Conservation (phyloP, 2,797 vertebrate species). For the Mus minutoides region DNA sequence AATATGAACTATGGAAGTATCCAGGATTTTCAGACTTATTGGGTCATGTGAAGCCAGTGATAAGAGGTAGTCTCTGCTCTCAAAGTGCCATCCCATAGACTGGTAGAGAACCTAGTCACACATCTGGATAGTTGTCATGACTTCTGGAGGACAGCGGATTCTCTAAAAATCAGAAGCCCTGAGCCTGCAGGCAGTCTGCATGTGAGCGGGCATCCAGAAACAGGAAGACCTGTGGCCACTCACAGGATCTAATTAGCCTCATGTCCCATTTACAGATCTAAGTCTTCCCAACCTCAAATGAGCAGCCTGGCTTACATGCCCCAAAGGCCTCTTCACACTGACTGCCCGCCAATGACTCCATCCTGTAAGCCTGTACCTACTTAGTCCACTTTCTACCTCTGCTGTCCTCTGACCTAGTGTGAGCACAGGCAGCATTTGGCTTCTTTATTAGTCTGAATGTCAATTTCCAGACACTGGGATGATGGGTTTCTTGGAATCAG, state of each 20-base stretch:
- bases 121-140: not conserved
- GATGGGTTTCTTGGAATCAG: constrained; percentile 15
- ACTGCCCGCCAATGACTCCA: fast-evolving
- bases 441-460: constrained; percentile 4
- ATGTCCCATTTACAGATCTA: not conserved
- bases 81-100: not conserved
- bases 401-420: not conserved
- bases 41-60: not conserved
- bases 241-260: not conserved
- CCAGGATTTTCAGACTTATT: not conserved
- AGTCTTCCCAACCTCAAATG: not conserved
- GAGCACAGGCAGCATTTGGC: not conserved
- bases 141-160: not conserved
- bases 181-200: not conserved
- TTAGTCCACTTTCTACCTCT: not conserved
- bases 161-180: not conserved
- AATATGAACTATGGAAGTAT: not conserved
- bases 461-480: constrained; percentile 36
- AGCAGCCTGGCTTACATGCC: not conserved
- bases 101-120: not conserved
- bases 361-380: not conserved
- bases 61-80: not conserved
- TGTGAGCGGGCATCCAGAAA: not conserved
- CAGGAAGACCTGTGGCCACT: not conserved
- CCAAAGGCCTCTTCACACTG: not conserved